Evolutionary conservation across 2,113 vertebrate species (phyloP), one percentile per base, ranked within the genome.

Genomic region (Ramphastos sulfuratus): DNA sequence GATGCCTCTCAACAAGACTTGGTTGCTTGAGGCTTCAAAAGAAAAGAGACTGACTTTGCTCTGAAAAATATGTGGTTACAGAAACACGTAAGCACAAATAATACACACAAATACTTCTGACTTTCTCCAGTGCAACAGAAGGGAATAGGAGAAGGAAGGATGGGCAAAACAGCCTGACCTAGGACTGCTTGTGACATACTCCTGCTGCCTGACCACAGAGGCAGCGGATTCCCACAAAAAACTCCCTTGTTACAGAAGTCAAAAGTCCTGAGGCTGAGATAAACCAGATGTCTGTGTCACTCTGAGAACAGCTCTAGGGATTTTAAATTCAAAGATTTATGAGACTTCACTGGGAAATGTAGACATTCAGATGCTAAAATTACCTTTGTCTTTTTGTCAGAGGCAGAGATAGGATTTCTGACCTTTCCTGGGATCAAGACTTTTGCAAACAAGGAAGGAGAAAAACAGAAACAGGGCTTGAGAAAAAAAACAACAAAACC

Each of bases 281-380:
- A 91, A 94, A 84, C 44, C 85, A 94, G 78, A 85, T 48, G 59
- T 20, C 67, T 73, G 52, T 0, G 0, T n/a, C 67, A 60, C 54
- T 48, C 54, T 44, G 63, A 75, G 71, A 85, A 37, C 9, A 91
- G 21, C 30, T 85, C 30, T 20, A 84, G 15, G 13, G 84, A 67
- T 30, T 85, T 69, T 44, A 84, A 93, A 89, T 75, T 56, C 3
- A 60, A 58, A 58, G 48, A 91, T 78, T 72, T 69, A 84, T 66
- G 31, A 89, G 66, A 73, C 65, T 79, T 82, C 50, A 85, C 20
- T 0, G 10, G 35, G 15, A 82, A 69, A 21, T 8, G 2, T 10
- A 82, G 33, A 44, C 35, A 75, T 35, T 39, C 50, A 79, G 63
- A 73, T 55, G 79, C 5, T 55, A 89, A 84, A 92, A 82, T 19